Evolutionary conservation across 2,113 vertebrate species (phyloP), one percentile per base, ranked within the genome.

Genomic region (Vimba vimba): DNA sequence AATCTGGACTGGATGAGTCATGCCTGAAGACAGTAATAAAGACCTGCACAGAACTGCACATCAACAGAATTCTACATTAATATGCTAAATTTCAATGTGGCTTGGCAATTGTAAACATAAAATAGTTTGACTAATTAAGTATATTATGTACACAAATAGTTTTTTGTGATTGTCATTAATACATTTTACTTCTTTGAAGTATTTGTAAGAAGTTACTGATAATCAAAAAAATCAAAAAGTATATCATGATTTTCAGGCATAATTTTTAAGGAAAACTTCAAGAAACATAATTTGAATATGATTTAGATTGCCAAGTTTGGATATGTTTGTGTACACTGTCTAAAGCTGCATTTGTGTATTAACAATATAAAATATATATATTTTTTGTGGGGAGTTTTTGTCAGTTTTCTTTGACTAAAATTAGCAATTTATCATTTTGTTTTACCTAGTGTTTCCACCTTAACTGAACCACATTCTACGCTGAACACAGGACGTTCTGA

Each of bases 401-500:
- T 25, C 1, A 15, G 12, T 30, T 4, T 19, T 68, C 3, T 36
- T 68, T 68, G 7, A 36, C 27, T 19, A 30, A 8, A 66, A 33
- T 66, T 33, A 17, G 15, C 27, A 3, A 66, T 30, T 33, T 0
- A 64, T 11, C 0, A 8, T 19, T 33, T 33, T 4, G 5, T 2
- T 52, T 17, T 17, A 50, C 11, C 17, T 6, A 50, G 27, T 9
- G 13, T 50, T 77, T 76, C 55, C 15, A 55, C 75, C 59, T 27
- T 7, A 30, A 68, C 17, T 33, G 27, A 69, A 82, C 79, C 25
- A 33, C 45, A 50, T 47, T 10, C n/a, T 64, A 11, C n/a, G 27
- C 8, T 83, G 23, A 1, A 85, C 75, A 90, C 91, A 92, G 90
- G 86, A 86, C 86, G 89, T 88, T 68, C 83, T 88, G 85, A 90